A percentile compares a stretch with the other conserved stretches of the same genome.
These are phyloP conservation scores for Conus canariensis DNA, from an alignment of 2,888 invertebrate genomes.

Conservation along the genomic window DNA sequence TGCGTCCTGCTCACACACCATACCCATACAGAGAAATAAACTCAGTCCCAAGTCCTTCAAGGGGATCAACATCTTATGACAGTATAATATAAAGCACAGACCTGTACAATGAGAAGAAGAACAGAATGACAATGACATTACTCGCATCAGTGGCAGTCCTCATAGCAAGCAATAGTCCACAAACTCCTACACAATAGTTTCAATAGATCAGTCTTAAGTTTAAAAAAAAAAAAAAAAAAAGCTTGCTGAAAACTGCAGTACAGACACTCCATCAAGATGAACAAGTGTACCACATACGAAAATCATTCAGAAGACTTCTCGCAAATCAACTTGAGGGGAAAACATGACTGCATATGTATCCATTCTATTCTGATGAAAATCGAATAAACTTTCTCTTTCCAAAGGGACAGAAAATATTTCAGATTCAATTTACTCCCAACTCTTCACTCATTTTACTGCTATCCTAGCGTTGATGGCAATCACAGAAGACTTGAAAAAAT, in stretches of 20 bases:
- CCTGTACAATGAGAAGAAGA: conserved; percentile 21
- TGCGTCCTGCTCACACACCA: conserved; percentile 3
- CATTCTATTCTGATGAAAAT: neutral
- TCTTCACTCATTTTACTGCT: too few relatives aligned
- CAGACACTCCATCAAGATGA: neutral
- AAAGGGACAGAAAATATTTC: neutral
- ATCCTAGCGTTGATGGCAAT: too few relatives aligned
- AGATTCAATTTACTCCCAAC: too few relatives aligned
- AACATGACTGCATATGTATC: neutral
- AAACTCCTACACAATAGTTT: conserved; percentile 13
- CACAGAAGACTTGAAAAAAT: too few relatives aligned
- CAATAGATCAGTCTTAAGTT: neutral
- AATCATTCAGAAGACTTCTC: neutral
- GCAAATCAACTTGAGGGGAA: neutral
- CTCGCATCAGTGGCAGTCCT: conserved; percentile 30
- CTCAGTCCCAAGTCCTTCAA: neutral
- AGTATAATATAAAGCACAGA: conserved; percentile 37
- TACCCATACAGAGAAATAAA: neutral
- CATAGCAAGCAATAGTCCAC: conserved; percentile 11
- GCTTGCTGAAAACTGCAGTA: neutral
- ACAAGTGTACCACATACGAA: neutral
- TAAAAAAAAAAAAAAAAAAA: neutral
- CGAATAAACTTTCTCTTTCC: neutral
- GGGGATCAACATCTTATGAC: conserved; percentile 19
- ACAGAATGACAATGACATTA: neutral